Conservation (phyloP, 2,113 vertebrate species). For the Oncorhynchus kisutch region DNA sequence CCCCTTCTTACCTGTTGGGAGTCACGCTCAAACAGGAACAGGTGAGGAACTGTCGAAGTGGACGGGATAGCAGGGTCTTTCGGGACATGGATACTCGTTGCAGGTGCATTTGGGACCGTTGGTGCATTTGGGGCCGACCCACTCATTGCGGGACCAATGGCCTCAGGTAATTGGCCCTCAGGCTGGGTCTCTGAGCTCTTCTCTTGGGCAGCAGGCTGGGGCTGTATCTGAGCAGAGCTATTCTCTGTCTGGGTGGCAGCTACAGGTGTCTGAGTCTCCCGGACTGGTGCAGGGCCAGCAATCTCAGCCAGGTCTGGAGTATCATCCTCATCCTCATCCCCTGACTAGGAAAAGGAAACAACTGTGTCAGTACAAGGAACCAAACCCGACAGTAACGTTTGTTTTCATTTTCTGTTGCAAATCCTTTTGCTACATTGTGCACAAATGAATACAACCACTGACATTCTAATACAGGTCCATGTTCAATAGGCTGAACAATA, state of each 20-base stretch:
- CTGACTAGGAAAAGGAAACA: constrained; percentile 1
- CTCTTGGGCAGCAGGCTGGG: not conserved
- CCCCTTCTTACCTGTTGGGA: constrained; percentile 38
- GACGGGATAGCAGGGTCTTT: not conserved
- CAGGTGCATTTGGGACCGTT: not conserved
- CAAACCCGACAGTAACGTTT: too few species aligned
- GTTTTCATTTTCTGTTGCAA: too few species aligned
- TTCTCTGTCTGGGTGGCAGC: not conserved
- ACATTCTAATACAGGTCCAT: too few species aligned
- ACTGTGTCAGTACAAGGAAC: not conserved
- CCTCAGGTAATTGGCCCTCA: not conserved
- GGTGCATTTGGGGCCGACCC: not conserved
- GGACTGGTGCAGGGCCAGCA: too few species aligned
- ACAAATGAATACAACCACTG: not conserved
- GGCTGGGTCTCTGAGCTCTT: not conserved
- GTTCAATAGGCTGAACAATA: too few species aligned
- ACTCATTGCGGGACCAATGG: not conserved
- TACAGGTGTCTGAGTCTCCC: not conserved
- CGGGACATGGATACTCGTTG: not conserved
- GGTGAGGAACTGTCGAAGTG: constrained; percentile 50
- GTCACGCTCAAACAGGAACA: constrained; percentile 69
- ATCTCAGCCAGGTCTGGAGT: constrained; percentile 7
- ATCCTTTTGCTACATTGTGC: too few species aligned
- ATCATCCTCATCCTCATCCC: constrained; percentile 8
- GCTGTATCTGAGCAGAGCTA: not conserved